These are phyloP conservation scores for Hippocampus abdominalis DNA, from an alignment of 2,113 vertebrate genomes.

Conservation along the genomic window DNA sequence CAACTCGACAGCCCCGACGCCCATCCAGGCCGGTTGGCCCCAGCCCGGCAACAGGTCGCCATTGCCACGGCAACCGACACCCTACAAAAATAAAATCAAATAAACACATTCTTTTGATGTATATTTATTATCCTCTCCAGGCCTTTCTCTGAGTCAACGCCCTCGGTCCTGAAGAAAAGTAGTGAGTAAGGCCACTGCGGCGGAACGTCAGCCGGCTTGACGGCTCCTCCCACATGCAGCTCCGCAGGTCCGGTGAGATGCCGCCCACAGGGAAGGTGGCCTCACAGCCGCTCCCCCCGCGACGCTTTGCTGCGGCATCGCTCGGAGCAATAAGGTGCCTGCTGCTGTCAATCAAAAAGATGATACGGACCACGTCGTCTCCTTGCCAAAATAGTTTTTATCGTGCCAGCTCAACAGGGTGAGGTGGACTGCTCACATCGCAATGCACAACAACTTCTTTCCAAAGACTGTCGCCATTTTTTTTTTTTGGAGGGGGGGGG, in stretches of 20 bases:
- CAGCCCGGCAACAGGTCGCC: constrained; percentile 77
- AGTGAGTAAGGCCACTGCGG: constrained; percentile 42
- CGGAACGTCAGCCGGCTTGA: constrained; percentile 13
- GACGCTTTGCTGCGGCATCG: constrained; percentile 16
- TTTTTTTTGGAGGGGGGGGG: too few relatives aligned
- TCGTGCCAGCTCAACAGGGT: not conserved
- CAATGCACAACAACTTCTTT: not conserved
- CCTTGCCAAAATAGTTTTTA: not conserved
- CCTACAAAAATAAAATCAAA: not conserved
- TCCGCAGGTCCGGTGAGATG: constrained; percentile 7
- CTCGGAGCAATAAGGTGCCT: constrained; percentile 7
- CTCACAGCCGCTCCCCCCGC: constrained; percentile 8
- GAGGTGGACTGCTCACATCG: not conserved
- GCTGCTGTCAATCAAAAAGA: constrained; percentile 15
- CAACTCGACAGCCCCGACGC: constrained; percentile 81
- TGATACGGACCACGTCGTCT: not conserved
- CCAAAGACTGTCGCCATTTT: too few relatives aligned
- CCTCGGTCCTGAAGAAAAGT: constrained; percentile 45
- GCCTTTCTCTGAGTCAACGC: constrained; percentile 49
- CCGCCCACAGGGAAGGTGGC: constrained; percentile 8
- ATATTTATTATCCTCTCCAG: constrained; percentile 12
- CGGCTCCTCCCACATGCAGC: constrained; percentile 1
- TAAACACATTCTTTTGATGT: not conserved
- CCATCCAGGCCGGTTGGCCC: constrained; percentile 80
- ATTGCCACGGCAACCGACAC: not conserved